Evolutionary conservation across 2,888 invertebrate species (phyloP).

Genomic region (Andrena marginata): DNA sequence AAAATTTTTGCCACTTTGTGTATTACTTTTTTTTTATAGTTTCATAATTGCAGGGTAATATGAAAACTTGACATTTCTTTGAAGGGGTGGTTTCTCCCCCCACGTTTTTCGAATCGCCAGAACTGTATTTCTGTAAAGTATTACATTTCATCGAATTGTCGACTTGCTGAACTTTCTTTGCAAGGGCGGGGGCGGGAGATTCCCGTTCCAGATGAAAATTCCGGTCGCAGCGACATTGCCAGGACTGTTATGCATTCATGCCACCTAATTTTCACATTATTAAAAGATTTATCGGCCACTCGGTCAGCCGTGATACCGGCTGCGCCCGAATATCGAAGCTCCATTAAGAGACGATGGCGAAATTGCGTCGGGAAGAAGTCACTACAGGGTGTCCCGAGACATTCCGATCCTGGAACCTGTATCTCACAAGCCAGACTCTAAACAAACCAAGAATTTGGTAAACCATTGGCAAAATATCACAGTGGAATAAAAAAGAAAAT

Average conservation of each 20-base stretch:
- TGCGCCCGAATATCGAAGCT: slow-evolving; percentile 36
- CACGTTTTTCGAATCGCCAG: too few species aligned
- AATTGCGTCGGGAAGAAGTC: slow-evolving; percentile 21
- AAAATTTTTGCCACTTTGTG: too few species aligned
- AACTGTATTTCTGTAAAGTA: too few species aligned
- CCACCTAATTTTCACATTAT: slow-evolving; percentile 61
- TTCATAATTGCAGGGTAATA: too few species aligned
- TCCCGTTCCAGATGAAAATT: slow-evolving; percentile 57
- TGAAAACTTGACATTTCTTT: too few species aligned
- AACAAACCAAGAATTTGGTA: too few species aligned
- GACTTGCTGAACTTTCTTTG: too few species aligned
- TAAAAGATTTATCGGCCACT: slow-evolving; percentile 57
- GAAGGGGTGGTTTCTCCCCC: too few species aligned
- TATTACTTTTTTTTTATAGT: too few species aligned
- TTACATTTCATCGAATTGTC: too few species aligned
- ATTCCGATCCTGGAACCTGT: not conserved
- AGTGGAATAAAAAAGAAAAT: too few species aligned
- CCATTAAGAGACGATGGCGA: slow-evolving; percentile 45
- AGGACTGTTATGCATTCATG: slow-evolving; percentile 49
- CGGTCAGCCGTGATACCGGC: slow-evolving; percentile 55
- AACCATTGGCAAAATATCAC: too few species aligned
- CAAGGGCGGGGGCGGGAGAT: slow-evolving; percentile 5
- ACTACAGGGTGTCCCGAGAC: not conserved
- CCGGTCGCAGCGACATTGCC: slow-evolving; percentile 52
- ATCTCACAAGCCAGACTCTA: not conserved